phyloP scores from a whole-genome alignment of 2,797 vertebrate species.

The Vultur gryphus region DNA sequence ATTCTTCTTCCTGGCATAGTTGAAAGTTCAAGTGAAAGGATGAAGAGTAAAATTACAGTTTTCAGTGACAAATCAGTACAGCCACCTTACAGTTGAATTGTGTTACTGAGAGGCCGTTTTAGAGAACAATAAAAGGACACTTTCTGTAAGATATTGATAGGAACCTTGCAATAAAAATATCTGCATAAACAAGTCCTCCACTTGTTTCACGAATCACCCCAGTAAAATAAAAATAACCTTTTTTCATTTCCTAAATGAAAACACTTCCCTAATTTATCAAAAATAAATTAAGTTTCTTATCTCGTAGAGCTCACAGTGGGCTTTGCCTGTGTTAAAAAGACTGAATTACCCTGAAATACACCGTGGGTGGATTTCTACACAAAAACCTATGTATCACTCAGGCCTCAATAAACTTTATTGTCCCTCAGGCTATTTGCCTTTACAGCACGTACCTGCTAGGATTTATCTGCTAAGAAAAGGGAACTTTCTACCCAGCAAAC shows the following conservation, averaged over 20 bases:
- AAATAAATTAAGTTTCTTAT: not conserved
- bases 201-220: not conserved
- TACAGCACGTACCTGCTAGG: not conserved
- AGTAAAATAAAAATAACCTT: not conserved
- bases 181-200: not conserved
- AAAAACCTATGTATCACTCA: not conserved
- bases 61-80: constrained; percentile 27
- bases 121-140: not conserved
- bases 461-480: constrained; percentile 29
- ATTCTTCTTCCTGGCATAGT: not conserved
- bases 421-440: constrained; percentile 10
- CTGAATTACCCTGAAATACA: not conserved
- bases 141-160: not conserved
- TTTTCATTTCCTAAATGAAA: not conserved
- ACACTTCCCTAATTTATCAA: not conserved
- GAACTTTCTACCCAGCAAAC: not conserved
- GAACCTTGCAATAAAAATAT: not conserved
- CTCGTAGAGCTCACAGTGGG: not conserved
- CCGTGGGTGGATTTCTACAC: not conserved
- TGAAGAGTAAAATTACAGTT: not conserved
- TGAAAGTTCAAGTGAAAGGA: not conserved
- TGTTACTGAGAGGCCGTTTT: not conserved
- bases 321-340: not conserved
- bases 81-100: not conserved
- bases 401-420: constrained; percentile 24